These are phyloP conservation scores for Digitonthophagus gazella DNA, from an alignment of 2,888 invertebrate species.

Conservation along the genomic window DNA sequence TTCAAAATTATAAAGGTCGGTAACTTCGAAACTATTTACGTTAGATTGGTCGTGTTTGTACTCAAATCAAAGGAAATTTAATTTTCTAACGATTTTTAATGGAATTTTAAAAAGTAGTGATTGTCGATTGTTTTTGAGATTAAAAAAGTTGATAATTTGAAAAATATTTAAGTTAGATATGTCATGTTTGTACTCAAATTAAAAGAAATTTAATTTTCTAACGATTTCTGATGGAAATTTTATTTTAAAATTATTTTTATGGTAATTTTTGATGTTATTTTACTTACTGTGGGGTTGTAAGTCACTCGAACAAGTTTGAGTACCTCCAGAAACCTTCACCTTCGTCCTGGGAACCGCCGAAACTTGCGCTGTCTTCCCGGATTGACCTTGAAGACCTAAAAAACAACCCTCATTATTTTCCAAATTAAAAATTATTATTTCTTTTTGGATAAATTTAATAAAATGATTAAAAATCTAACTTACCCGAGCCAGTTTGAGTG, in stretches of 20 bases:
- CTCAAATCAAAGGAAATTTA: no score
- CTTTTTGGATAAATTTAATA: neutral
- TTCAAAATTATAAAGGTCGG: no score
- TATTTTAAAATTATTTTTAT: neutral
- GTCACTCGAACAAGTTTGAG: conserved; percentile 82
- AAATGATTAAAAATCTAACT: neutral
- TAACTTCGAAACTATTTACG: no score
- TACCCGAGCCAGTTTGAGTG: conserved; percentile 34
- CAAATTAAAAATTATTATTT: neutral
- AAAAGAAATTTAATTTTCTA: no score
- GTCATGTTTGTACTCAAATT: no score
- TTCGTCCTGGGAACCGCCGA: conserved; percentile 83
- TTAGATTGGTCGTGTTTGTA: no score
- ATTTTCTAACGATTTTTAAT: no score
- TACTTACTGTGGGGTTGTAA: conserved; percentile 63
- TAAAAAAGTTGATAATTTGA: no score
- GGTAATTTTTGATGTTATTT: neutral
- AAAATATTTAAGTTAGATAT: no score
- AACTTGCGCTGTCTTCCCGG: conserved; percentile 70
- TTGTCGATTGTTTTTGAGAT: no score
- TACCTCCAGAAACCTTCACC: conserved; percentile 87
- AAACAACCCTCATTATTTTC: conserved; percentile 24
- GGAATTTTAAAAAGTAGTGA: no score
- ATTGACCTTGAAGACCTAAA: conserved; percentile 43
- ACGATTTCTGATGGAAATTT: neutral